Evolutionary conservation across 2,797 vertebrate genomes (phyloP), one percentile per base, ranked within the genome.

Genomic region (Erithacus rubecula): DNA sequence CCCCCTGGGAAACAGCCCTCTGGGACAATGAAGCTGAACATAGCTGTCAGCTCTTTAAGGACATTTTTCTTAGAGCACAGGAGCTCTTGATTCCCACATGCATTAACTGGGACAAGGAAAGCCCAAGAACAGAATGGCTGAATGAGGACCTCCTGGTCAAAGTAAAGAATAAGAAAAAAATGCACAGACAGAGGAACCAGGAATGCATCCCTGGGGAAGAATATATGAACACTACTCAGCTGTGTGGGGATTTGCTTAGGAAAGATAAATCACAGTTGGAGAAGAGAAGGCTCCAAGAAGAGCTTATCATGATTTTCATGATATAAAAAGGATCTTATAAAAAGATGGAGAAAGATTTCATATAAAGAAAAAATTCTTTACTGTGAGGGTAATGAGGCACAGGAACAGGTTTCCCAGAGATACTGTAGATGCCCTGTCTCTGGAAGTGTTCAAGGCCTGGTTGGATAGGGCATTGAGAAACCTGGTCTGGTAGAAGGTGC

Each of bases 1-100:
- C 3, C 4, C 10, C 16, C 6, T 55, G 15, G 22, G 51, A 76
- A 76, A 72, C 0, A 1, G 20, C 5, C 8, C 34, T 49, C 9
- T 12, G 9, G 21, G 32, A 72, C 37, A 74, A 39, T 34, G 43
- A 23, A 69, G 27, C 8, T 69, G 55, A 91, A 82, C 9, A 77
- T 12, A 68, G 10, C 8, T 83, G 52, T 22, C 30, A 65, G 20
- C 5, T 74, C 22, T 77, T 76, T 47, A 24, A 86, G 55, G 17
- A 68, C 3, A 3, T 36, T 88, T 87, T 63, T 78, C 58, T 80
- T 47, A n/a, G 10, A 27, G 32, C 2, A 2, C 20, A 60, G 53
- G 5, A 60, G 5, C 10, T 59, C 44, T 88, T 0, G 0, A 62
- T 74, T 47, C 19, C 23, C 30, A 21, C 0, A 0, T 16, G 13